A percentile compares a stretch with the other conserved stretches of the same genome.
Conservation (phyloP, 64 coral and sea anemone species). For the Catalaphyllia jardinei region DNA sequence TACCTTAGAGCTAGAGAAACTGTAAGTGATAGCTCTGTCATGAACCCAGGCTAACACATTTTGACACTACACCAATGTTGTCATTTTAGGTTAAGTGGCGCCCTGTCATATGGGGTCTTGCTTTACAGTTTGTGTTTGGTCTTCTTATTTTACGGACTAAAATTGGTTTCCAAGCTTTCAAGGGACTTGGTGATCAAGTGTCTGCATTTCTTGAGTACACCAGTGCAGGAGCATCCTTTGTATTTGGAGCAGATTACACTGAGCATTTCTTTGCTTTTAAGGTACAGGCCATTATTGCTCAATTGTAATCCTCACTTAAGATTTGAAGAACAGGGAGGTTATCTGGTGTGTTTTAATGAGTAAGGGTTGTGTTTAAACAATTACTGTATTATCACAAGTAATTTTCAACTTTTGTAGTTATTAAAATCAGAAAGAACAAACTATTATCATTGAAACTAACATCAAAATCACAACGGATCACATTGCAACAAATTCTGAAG, state of each 20-base stretch:
- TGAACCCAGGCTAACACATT: not conserved
- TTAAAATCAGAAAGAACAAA: no score
- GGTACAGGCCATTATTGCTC: conserved; percentile 14
- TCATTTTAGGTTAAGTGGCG: conserved; percentile 86
- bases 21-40: no score
- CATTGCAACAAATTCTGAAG: no score
- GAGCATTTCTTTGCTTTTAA: conserved; percentile 91
- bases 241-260: conserved; percentile 74
- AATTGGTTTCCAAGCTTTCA: conserved; percentile 70
- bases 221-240: conserved; percentile 76
- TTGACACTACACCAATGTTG: not conserved
- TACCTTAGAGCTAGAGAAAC: no score
- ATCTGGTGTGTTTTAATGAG: no score
- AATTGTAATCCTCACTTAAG: no score
- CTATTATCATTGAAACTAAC: no score
- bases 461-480: no score
- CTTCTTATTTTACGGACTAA: conserved; percentile 80
- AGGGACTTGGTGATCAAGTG: conserved; percentile 74
- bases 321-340: no score
- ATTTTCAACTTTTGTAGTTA: no score
- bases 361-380: no score
- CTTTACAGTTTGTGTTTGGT: conserved; percentile 86
- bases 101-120: conserved; percentile 91
- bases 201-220: conserved; percentile 80
- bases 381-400: no score